Conservation (phyloP, 2,113 vertebrate species). For the Cheirogaleus medius region DNA sequence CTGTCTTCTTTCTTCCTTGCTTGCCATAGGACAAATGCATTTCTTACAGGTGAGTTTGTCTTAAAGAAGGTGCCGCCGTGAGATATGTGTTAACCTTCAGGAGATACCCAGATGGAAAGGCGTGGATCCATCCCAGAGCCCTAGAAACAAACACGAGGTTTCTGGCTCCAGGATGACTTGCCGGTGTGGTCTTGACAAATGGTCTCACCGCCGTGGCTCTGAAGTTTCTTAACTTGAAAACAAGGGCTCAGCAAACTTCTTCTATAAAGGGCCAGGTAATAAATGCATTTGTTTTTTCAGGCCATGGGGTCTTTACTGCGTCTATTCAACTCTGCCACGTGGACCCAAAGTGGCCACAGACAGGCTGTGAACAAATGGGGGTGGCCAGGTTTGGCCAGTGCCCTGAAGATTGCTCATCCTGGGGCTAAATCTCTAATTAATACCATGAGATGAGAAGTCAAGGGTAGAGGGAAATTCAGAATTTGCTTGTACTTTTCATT, state of each 20-base stretch:
- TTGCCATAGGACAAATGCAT: too few relatives aligned
- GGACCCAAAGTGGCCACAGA: background rate
- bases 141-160: too few relatives aligned
- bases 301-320: accelerated
- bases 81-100: accelerated
- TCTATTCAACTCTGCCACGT: accelerated
- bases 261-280: background rate
- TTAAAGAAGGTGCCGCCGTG: accelerated
- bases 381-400: background rate
- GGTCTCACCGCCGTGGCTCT: background rate
- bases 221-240: background rate
- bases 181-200: background rate
- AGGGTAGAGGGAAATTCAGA: background rate
- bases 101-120: background rate
- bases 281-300: accelerated
- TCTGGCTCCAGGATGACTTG: accelerated
- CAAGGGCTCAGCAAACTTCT: background rate
- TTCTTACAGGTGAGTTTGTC: too few relatives aligned
- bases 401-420: background rate
- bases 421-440: background rate
- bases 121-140: background rate
- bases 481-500: background rate
- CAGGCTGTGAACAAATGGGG: accelerated
- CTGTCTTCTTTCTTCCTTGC: background rate
- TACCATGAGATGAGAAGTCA: background rate